Evolutionary conservation across 2,888 invertebrate genomes (phyloP).

Genomic region (Rotaria sp.): DNA sequence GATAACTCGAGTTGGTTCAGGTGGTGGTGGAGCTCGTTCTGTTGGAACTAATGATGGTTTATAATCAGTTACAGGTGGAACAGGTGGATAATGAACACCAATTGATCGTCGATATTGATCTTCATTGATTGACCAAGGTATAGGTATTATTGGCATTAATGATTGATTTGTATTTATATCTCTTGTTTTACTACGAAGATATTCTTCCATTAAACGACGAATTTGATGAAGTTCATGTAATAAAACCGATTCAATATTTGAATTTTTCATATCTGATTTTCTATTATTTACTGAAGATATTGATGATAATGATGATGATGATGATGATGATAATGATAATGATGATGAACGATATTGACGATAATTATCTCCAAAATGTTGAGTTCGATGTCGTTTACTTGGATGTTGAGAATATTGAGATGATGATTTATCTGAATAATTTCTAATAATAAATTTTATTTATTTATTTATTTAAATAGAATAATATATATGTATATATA

Average conservation of each 20-base stretch:
- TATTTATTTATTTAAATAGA: too few species aligned
- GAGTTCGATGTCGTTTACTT: not conserved
- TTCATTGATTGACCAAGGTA: not conserved
- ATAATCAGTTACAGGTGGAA: not conserved
- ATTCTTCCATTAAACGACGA: not conserved
- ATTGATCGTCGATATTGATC: not conserved
- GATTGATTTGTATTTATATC: not conserved
- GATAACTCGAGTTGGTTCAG: not conserved
- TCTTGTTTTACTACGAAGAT: not conserved
- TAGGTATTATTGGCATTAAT: too few species aligned
- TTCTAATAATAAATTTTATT: not conserved
- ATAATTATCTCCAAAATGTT: not conserved
- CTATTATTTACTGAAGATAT: too few species aligned
- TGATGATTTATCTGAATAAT: not conserved
- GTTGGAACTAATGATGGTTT: not conserved
- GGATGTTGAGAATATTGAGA: not conserved
- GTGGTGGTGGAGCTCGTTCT: not conserved
- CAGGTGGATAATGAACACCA: not conserved
- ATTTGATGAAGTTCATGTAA: not conserved
- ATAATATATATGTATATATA: too few species aligned
- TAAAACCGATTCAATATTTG: not conserved
- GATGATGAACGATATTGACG: not conserved
- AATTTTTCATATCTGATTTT: too few species aligned
- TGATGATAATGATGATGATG: not conserved
- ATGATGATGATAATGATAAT: not conserved